A percentile compares a stretch with the other conserved stretches of the same genome.
These are phyloP conservation scores for Neoseiulus cucumeris DNA, from an alignment of 1,140 invertebrate genomes.

Conservation along the genomic window DNA sequence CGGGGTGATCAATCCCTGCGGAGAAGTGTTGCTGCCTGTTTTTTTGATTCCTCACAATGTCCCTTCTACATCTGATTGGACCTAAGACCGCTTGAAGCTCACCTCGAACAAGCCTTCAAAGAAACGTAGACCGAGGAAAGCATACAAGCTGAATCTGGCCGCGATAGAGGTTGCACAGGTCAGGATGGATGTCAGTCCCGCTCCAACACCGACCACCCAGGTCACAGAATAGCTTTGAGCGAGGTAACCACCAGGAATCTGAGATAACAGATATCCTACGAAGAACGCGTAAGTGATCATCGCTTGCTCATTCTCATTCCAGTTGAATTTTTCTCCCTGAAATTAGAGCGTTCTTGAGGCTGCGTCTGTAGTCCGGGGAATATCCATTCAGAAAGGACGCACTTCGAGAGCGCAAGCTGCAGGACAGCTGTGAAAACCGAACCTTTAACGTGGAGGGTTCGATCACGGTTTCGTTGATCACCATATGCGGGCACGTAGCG, in stretches of 20 bases:
- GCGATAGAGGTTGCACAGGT: background rate
- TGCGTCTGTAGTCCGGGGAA: no score
- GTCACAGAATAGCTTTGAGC: conserved; percentile 18
- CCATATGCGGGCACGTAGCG: no score
- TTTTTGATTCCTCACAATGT: background rate
- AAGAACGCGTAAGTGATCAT: conserved; percentile 28
- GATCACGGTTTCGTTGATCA: no score
- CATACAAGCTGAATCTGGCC: background rate
- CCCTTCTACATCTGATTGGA: no score
- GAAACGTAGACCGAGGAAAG: background rate
- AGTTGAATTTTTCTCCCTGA: conserved; percentile 16
- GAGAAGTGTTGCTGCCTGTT: background rate
- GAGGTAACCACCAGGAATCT: conserved; percentile 29
- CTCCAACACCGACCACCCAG: background rate
- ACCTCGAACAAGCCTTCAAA: background rate
- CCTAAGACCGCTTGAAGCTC: background rate
- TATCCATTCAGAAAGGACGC: no score
- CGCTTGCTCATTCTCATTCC: conserved; percentile 27
- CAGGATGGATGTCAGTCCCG: background rate
- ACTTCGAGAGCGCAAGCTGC: no score
- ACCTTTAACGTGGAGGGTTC: no score
- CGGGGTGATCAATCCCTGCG: background rate
- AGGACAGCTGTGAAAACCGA: no score
- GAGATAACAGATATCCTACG: conserved; percentile 28
- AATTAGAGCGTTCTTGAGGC: no score